These are phyloP conservation scores for Emydoidea blandingii DNA, from an alignment of 2,797 vertebrate species.

Conservation along the genomic window DNA sequence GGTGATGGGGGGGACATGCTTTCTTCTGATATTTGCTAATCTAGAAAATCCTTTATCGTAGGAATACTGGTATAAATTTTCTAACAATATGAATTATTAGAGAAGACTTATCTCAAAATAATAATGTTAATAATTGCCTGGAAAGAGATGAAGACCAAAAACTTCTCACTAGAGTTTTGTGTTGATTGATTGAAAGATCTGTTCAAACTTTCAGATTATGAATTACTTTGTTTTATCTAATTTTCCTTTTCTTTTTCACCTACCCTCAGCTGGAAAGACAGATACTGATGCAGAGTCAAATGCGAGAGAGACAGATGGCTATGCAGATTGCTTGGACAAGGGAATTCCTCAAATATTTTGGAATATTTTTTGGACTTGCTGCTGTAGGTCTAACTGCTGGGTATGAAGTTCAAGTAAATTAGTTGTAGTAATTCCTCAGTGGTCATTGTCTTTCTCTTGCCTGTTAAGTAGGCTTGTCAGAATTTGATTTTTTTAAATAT, in stretches of 20 bases:
- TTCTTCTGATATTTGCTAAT: background rate
- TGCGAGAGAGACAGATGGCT: slow-evolving; percentile 91
- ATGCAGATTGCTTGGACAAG: slow-evolving; percentile 92
- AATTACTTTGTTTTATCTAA: slow-evolving; percentile 60
- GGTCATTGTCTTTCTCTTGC: background rate
- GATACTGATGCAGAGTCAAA: slow-evolving; percentile 92
- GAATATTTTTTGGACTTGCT: slow-evolving; percentile 85
- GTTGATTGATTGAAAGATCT: background rate
- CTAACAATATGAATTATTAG: background rate
- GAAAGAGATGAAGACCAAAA: background rate
- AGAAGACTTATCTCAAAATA: background rate
- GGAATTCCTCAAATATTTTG: slow-evolving; percentile 92
- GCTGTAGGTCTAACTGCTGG: slow-evolving; percentile 83
- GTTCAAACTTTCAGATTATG: slow-evolving; percentile 51
- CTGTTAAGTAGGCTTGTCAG: background rate
- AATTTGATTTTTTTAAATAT: background rate
- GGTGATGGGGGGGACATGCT: background rate
- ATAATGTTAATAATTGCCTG: background rate
- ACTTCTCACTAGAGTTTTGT: background rate
- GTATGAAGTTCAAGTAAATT: slow-evolving; percentile 74
- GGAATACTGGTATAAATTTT: background rate
- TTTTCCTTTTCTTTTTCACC: slow-evolving; percentile 3
- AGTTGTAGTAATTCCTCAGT: background rate
- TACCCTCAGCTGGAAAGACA: slow-evolving; percentile 89
- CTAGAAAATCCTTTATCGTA: background rate